phyloP scores from a whole-genome alignment of 35 echinoderm and acorn worm species.

The Hemicentrotus pulcherrimus region DNA sequence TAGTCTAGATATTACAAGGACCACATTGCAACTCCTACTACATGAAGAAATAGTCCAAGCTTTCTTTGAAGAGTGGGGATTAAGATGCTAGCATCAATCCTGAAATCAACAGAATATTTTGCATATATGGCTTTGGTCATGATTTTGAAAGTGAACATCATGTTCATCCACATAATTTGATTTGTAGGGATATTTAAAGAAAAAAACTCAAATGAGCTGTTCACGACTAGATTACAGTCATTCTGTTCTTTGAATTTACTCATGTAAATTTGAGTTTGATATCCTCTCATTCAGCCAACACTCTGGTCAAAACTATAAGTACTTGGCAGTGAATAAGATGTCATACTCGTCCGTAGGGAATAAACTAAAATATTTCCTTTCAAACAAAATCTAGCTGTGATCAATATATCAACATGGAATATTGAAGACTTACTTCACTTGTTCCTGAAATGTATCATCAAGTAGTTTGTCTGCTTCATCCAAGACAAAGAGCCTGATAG shows the following conservation, averaged over 20 bases:
- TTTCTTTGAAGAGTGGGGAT: not conserved
- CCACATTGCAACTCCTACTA: not conserved
- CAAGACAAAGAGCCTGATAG: slow-evolving; percentile 84
- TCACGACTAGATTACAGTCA: not conserved
- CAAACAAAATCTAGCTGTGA: too few relatives aligned
- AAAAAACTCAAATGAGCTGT: not conserved
- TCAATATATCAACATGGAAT: not conserved
- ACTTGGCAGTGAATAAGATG: too few relatives aligned
- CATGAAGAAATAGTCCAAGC: not conserved
- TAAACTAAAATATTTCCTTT: too few relatives aligned
- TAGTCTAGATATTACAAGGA: not conserved
- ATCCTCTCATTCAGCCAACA: not conserved
- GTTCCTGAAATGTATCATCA: slow-evolving; percentile 90
- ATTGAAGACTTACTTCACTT: slow-evolving; percentile 82
- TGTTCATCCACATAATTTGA: not conserved
- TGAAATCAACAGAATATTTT: not conserved
- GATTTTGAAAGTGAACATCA: not conserved
- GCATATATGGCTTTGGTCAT: not conserved
- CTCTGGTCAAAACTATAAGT: too few relatives aligned
- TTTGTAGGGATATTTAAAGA: too few relatives aligned
- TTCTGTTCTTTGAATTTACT: not conserved
- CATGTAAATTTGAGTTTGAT: not conserved
- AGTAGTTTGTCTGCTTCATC: slow-evolving; percentile 98
- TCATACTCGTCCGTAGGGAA: too few relatives aligned
- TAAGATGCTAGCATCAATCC: not conserved